phyloP scores from a whole-genome alignment of 2,113 vertebrate genomes.

The Spea multiplicata region DNA sequence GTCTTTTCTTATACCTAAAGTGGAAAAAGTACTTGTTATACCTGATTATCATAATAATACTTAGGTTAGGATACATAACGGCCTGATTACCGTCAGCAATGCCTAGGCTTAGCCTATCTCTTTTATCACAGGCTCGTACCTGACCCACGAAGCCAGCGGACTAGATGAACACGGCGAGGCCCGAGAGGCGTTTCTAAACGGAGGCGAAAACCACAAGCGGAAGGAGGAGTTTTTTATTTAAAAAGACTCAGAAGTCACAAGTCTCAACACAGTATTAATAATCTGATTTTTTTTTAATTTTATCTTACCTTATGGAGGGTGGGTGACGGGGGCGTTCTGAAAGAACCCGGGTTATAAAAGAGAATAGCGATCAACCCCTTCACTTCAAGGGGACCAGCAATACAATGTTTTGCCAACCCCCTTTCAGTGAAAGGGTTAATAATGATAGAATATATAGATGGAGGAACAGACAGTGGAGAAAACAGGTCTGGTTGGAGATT shows the following conservation, averaged over 20 bases:
- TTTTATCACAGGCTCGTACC: constrained; percentile 78
- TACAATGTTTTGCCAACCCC: neutral
- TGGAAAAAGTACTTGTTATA: no score
- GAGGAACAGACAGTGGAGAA: neutral
- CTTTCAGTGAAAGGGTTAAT: constrained; percentile 10
- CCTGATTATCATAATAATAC: no score
- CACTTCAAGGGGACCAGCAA: neutral
- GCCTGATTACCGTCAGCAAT: no score
- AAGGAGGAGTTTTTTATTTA: constrained; percentile 96
- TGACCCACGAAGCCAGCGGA: constrained; percentile 90
- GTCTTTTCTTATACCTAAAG: no score
- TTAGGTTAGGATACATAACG: no score
- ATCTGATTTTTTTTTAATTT: constrained; percentile 44
- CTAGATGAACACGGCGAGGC: constrained; percentile 90
- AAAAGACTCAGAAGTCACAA: constrained; percentile 37
- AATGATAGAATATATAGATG: neutral
- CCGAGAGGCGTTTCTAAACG: constrained; percentile 89
- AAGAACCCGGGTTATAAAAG: neutral
- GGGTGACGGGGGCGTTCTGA: constrained; percentile 8
- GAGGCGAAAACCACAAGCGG: constrained; percentile 84
- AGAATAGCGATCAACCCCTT: neutral
- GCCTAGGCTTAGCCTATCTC: neutral
- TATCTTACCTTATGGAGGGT: constrained; percentile 34
- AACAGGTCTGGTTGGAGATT: no score
- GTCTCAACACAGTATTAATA: constrained; percentile 48